phyloP scores from a whole-genome alignment of 1,140 invertebrate species.

The Aricia agestis region DNA sequence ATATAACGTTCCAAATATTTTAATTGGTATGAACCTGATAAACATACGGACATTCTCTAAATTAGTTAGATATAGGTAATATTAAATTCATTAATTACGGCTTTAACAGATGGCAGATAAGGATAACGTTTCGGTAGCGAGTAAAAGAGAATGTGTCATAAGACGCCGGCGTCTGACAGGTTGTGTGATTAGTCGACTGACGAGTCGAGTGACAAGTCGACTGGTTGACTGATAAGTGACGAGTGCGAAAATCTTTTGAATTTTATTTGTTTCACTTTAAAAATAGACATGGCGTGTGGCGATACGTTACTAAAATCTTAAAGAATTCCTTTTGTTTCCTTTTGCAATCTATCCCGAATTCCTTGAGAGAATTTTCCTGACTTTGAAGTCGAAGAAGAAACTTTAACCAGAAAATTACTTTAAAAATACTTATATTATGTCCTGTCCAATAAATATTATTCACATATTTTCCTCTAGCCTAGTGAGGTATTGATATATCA shows the following conservation, averaged over 20 bases:
- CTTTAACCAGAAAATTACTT: no score
- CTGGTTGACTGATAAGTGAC: neutral
- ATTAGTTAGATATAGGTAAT: conserved; percentile 11
- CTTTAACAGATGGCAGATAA: conserved; percentile 1
- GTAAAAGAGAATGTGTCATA: neutral
- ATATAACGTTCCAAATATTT: conserved; percentile 1
- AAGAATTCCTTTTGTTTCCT: no score
- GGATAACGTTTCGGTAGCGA: neutral
- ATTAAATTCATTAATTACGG: conserved; percentile 6
- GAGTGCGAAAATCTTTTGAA: neutral
- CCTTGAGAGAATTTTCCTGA: no score
- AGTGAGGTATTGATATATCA: no score
- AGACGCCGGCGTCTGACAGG: neutral
- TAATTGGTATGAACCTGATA: neutral
- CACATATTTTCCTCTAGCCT: no score
- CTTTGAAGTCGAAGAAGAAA: no score
- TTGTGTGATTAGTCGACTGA: neutral
- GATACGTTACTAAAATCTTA: no score
- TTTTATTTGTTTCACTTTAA: no score
- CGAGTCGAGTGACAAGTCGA: neutral
- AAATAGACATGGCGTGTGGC: no score
- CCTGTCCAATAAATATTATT: no score
- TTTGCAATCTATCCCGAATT: no score
- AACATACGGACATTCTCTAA: neutral
- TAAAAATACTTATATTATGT: no score